phyloP scores from a whole-genome alignment of 2,797 vertebrate genomes.

The Natrix natrix region DNA sequence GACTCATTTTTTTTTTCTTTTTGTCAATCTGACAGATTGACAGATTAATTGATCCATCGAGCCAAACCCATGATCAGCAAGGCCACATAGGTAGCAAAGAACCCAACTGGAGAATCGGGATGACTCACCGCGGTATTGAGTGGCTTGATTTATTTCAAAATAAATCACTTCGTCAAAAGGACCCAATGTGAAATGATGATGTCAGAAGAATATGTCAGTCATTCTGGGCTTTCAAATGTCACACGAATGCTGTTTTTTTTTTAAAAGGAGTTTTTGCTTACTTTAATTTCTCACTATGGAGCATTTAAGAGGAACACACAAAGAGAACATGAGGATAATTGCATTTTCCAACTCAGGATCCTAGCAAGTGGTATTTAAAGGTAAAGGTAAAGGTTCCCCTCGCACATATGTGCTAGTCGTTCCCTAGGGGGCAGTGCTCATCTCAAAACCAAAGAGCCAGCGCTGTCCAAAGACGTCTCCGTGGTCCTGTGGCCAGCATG shows the following conservation, averaged over 20 bases:
- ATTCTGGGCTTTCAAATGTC: neutral
- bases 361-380: neutral
- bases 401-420: too few species aligned
- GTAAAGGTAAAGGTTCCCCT: too few species aligned
- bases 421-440: too few species aligned
- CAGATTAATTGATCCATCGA: neutral
- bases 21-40: neutral
- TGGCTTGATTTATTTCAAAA: neutral
- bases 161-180: neutral
- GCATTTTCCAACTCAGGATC: neutral
- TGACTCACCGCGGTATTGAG: neutral
- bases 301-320: neutral
- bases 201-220: neutral
- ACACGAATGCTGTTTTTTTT: too few species aligned
- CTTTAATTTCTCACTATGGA: neutral
- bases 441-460: too few species aligned
- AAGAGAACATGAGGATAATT: neutral
- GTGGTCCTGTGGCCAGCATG: too few species aligned
- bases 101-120: accelerated
- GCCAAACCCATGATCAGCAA: accelerated
- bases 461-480: too few species aligned
- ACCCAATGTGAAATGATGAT: neutral
- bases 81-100: accelerated
- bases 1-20: neutral
- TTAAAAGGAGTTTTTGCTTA: neutral